Percentiles rank a stretch among this genome's conserved stretches.
These are phyloP conservation scores for Lates calcarifer DNA, from an alignment of 2,113 vertebrate species.

Conservation along the genomic window DNA sequence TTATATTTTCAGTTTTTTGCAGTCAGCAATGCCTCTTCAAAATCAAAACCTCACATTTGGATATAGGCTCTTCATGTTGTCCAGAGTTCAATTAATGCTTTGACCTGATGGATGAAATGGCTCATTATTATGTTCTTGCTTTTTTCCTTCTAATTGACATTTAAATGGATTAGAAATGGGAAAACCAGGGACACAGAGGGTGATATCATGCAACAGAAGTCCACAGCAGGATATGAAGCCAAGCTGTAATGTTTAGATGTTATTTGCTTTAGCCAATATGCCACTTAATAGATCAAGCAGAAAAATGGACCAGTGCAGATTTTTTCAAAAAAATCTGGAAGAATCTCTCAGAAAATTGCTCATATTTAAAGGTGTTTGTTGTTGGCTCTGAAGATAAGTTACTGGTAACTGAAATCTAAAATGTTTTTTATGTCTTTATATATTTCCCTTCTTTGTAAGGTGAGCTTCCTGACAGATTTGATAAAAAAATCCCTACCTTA, in stretches of 20 bases:
- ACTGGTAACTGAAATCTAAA: background rate
- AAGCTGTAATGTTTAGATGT: background rate
- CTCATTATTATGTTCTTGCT: background rate
- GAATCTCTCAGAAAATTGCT: background rate
- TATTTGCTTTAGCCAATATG: too few species aligned
- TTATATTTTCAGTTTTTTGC: background rate
- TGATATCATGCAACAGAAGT: background rate
- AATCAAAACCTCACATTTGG: background rate
- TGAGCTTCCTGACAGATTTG: background rate
- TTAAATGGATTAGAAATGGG: background rate
- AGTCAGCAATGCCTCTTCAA: background rate
- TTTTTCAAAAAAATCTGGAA: background rate
- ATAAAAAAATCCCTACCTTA: background rate
- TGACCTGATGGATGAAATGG: background rate
- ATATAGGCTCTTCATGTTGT: background rate
- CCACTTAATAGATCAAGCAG: too few species aligned
- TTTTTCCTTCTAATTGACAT: background rate
- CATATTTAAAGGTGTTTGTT: too few species aligned
- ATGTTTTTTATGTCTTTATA: background rate
- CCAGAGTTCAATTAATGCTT: conserved; percentile 1
- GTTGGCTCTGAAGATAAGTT: background rate
- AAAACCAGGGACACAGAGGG: background rate
- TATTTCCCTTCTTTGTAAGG: background rate
- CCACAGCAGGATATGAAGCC: background rate
- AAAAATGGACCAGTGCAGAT: background rate